Conservation (phyloP, 2,888 invertebrate genomes). For the Platynereis dumerilii region DNA sequence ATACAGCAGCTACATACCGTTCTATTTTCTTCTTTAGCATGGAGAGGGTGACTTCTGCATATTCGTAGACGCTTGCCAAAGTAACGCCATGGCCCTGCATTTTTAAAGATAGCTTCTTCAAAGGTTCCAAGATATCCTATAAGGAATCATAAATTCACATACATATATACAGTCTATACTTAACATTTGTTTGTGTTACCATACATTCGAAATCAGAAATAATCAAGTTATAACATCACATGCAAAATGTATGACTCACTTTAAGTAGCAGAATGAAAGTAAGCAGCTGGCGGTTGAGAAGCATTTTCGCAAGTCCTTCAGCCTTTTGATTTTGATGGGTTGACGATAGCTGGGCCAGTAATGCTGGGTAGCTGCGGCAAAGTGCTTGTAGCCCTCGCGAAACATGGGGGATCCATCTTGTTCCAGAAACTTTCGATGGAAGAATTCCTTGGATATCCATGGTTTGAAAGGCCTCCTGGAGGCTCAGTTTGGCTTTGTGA, state of each 20-base stretch:
- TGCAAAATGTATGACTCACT: slow-evolving; percentile 1
- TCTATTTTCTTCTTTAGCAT: neutral
- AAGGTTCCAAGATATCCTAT: neutral
- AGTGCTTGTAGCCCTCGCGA: neutral
- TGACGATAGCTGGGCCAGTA: neutral
- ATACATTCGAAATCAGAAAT: neutral
- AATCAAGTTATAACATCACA: neutral
- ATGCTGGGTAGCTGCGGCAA: neutral
- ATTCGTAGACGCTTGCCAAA: neutral
- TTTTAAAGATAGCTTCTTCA: neutral
- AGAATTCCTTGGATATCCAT: neutral
- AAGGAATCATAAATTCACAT: neutral
- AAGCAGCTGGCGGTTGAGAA: neutral
- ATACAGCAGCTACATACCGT: too few species aligned
- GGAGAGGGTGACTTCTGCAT: neutral
- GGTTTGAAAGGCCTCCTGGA: neutral
- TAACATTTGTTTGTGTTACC: neutral
- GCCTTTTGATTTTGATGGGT: slow-evolving; percentile 1
- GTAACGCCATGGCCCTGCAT: neutral
- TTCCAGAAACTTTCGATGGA: neutral
- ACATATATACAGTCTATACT: too few species aligned
- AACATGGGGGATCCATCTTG: slow-evolving; percentile 1
- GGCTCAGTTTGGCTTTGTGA: too few species aligned
- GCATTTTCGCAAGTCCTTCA: neutral
- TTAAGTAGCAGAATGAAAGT: neutral